Percentiles rank a stretch among this genome's conserved stretches.
Conservation (phyloP, 2,113 vertebrate genomes). For the Pseudorectes ferrugineus region DNA sequence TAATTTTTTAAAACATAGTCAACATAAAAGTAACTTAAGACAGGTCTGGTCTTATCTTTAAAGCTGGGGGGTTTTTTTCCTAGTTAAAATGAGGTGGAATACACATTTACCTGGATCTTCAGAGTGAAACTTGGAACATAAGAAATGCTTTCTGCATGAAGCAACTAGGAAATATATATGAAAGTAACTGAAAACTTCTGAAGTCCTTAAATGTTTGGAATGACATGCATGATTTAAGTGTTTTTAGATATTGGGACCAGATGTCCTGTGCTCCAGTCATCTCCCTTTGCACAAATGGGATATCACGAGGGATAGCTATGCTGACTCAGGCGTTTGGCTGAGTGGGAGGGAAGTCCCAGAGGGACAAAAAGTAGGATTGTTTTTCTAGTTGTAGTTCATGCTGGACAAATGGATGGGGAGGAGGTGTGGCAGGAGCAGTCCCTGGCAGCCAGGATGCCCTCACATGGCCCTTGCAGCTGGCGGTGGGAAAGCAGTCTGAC, state of each 20-base stretch:
- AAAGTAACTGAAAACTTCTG: constrained; percentile 27
- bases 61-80: not conserved
- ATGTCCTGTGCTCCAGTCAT: not conserved
- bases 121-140: not conserved
- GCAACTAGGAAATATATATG: not conserved
- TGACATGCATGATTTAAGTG: constrained; percentile 55
- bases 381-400: not conserved
- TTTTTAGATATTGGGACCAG: constrained; percentile 57
- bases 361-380: not conserved
- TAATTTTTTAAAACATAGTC: not conserved
- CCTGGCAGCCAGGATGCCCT: not conserved
- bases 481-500: accelerated
- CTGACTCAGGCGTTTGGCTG: not conserved
- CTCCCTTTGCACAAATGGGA: constrained; percentile 14
- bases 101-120: not conserved
- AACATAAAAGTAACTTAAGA: not conserved
- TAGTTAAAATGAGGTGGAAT: not conserved
- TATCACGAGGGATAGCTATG: constrained; percentile 2
- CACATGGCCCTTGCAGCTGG: not conserved
- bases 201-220: constrained; percentile 55
- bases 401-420: not conserved
- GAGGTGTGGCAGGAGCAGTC: not conserved
- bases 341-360: constrained; percentile 33
- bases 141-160: not conserved
- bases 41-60: not conserved